Base-by-base conservation (phyloP, 2,113 vertebrate species). In the Paramormyrops kingsleyae region DNA sequence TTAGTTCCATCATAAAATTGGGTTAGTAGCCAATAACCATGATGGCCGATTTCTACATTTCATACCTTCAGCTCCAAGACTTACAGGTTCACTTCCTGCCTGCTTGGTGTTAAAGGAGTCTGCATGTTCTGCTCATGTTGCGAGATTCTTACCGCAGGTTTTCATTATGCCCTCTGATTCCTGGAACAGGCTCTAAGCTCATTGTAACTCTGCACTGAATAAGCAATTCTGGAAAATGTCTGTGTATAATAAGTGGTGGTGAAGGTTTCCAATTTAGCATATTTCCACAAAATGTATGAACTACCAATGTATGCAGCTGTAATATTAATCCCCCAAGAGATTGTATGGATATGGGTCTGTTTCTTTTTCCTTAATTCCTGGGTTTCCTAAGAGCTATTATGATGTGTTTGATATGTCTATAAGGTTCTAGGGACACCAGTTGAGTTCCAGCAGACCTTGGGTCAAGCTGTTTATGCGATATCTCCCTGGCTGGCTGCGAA, bases 361-460 rank as follows among this genome's bases (percentile, higher is more conserved):
- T 70, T 66, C 24, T 66, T 66, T 31, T 70, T 39, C 35, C 31
- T 42, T 80, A 42, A 80, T 80, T 17, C 1, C 74, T 42, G 27
- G 31, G 1, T 39, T 39, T 39, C 70, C 1, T 77, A 77, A 39
- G 70, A 39, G 31, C 15, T 80, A 35, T 80, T 80, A 80, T 70
- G 5, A 80, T 39, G 13, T 77, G 35, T 80, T 42, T 42, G 31
- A 80, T 42, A 15, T 42, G 8, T 83, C 39, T 46, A 39, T 70
- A 31, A 84, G 83, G 17, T 84, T 84, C 21, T 84, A 84, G 83
- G 66, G 27, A 49, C 31, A 5, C 31, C 66, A 39, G 49, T 1
- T n/a, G 77, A 94, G 70, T 66, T 92, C 92, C 77, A 94, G 44
- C 84, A 94, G 83, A 49, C 90, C 92, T 39, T 90, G 85, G 35